Percentiles rank a stretch among this genome's conserved stretches.
These are phyloP conservation scores for Masnerella sp. DNA, from an alignment of 2,888 invertebrate genomes.

Conservation along the genomic window DNA sequence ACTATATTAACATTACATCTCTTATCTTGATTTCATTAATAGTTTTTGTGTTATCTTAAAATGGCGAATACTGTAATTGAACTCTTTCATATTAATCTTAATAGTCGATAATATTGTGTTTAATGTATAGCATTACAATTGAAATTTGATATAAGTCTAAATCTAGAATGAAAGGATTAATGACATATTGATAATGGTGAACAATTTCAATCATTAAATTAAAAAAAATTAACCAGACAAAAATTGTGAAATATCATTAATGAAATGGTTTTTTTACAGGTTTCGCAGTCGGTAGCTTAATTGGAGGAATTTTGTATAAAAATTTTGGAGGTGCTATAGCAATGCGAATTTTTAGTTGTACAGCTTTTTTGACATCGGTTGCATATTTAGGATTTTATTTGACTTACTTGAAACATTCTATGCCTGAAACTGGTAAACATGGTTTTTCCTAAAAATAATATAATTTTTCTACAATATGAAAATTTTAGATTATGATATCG, in stretches of 20 bases:
- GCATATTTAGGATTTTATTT: conserved; percentile 77
- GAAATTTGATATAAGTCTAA: not conserved
- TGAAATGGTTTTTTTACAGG: conserved; percentile 78
- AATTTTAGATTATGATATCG: not conserved
- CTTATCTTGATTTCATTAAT: not conserved
- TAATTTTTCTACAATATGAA: not conserved
- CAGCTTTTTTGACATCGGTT: conserved; percentile 77
- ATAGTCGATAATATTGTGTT: too few species aligned
- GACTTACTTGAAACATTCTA: conserved; percentile 71
- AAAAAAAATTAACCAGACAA: too few species aligned
- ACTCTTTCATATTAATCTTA: too few species aligned
- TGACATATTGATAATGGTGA: too few species aligned
- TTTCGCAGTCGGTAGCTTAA: conserved; percentile 86
- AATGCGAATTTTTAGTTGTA: conserved; percentile 79
- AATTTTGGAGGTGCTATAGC: conserved; percentile 81
- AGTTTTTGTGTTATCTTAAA: too few species aligned
- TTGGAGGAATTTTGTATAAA: conserved; percentile 85
- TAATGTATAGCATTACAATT: too few species aligned
- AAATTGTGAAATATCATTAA: too few species aligned
- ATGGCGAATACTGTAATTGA: too few species aligned
- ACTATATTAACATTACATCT: conserved; percentile 10
- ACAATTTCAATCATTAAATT: too few species aligned
- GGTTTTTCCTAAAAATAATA: too few species aligned
- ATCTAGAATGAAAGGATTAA: not conserved
- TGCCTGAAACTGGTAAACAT: conserved; percentile 69